A percentile compares a stretch with the other conserved stretches of the same genome.
Conservation (phyloP, 2,797 vertebrate species). For the Cercopithecus petaurista region DNA sequence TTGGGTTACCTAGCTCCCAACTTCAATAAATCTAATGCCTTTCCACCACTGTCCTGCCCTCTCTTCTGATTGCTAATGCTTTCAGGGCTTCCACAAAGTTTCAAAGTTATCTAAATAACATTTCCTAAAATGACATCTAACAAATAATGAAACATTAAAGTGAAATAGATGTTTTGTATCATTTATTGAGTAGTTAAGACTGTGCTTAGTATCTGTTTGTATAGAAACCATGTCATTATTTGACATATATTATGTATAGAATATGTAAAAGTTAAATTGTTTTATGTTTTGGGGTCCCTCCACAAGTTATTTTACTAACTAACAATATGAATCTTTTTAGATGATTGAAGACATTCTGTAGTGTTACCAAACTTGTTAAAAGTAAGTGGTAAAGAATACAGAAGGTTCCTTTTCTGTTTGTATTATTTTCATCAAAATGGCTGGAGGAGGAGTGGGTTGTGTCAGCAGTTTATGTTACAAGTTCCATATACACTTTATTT, state of each 20-base stretch:
- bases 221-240: not conserved
- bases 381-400: not conserved
- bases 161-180: not conserved
- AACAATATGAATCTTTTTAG: not conserved
- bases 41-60: not conserved
- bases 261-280: not conserved
- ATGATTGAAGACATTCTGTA: not conserved
- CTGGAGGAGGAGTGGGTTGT: not conserved
- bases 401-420: not conserved
- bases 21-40: not conserved
- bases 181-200: not conserved
- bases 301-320: not conserved
- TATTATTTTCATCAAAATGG: not conserved
- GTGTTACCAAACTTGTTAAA: not conserved
- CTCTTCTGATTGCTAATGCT: not conserved
- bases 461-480: not conserved
- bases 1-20: not conserved
- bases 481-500: not conserved
- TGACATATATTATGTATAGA: not conserved
- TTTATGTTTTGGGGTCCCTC: not conserved
- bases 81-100: no score
- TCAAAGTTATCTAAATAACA: not conserved
- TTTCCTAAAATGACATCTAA: not conserved
- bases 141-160: not conserved
- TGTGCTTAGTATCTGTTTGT: not conserved